Evolutionary conservation across 2,113 vertebrate species (phyloP).

Genomic region (Larimichthys polyactis): DNA sequence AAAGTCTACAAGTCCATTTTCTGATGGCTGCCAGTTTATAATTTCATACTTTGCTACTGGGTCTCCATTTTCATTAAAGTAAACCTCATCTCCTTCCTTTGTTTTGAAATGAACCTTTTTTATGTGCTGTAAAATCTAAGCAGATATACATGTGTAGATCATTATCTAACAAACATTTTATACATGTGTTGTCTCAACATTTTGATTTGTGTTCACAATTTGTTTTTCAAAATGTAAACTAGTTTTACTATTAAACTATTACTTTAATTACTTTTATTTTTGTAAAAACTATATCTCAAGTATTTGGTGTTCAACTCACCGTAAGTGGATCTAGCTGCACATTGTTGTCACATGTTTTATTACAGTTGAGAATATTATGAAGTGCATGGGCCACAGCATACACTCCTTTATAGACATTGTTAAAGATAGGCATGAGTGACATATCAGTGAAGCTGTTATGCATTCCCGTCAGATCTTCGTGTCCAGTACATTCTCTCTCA

Average conservation of each 20-base stretch:
- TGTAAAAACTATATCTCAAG: neutral
- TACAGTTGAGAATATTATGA: constrained; percentile 68
- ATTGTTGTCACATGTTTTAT: constrained; percentile 62
- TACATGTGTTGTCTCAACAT: neutral
- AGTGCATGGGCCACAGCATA: constrained; percentile 50
- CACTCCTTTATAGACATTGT: neutral
- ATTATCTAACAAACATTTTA: neutral
- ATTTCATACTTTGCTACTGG: constrained; percentile 82
- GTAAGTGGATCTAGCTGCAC: constrained; percentile 57
- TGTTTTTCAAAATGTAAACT: neutral
- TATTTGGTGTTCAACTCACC: constrained; percentile 36
- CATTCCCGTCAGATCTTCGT: neutral
- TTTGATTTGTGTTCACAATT: neutral
- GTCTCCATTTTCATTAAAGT: constrained; percentile 80
- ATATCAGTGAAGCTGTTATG: constrained; percentile 1
- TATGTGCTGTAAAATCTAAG: constrained; percentile 61
- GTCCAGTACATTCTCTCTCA: neutral
- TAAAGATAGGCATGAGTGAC: neutral
- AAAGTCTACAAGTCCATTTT: constrained; percentile 68
- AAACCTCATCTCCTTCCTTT: constrained; percentile 79
- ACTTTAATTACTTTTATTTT: no score
- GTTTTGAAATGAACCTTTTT: constrained; percentile 73
- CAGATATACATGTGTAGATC: neutral
- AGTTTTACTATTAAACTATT: neutral
- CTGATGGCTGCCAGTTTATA: constrained; percentile 80